Evolutionary conservation across 2,888 invertebrate genomes (phyloP).

Genomic region (Athalia cordata): DNA sequence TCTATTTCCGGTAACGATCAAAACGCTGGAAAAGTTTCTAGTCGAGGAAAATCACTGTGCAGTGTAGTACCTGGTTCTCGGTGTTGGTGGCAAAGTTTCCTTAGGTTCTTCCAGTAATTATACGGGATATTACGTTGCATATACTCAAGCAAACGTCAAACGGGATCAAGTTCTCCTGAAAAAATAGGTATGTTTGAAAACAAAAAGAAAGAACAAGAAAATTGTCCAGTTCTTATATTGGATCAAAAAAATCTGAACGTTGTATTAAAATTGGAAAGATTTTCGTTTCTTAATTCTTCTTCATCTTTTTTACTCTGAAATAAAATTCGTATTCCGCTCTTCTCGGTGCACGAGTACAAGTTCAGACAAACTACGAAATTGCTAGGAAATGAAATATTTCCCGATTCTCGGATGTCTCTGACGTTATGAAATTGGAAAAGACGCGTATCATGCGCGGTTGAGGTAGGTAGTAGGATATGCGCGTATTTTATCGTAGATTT

Average conservation of each 20-base stretch:
- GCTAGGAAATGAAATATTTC: conserved; percentile 24
- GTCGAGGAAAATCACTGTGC: no score
- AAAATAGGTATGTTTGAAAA: no score
- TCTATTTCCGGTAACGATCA: no score
- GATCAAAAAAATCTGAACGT: no score
- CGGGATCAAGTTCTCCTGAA: conserved; percentile 1
- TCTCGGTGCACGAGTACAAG: neutral
- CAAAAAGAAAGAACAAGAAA: no score
- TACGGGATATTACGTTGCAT: conserved; percentile 1
- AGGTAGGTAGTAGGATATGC: neutral
- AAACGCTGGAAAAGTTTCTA: neutral
- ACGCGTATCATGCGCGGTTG: neutral
- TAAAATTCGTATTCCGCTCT: conserved; percentile 26
- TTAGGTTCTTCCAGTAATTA: conserved; percentile 9
- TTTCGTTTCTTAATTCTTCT: neutral
- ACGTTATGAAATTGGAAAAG: conserved; percentile 8
- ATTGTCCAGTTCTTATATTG: no score
- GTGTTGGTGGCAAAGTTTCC: neutral
- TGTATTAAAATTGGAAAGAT: neutral
- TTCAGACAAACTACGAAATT: conserved; percentile 31
- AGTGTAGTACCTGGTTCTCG: neutral
- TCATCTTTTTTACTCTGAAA: neutral
- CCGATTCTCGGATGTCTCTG: conserved; percentile 6
- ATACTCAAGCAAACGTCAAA: neutral
- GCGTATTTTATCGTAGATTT: neutral